These are phyloP conservation scores for Eremobia ochroleuca DNA, from an alignment of 2,888 invertebrate species.

Conservation along the genomic window DNA sequence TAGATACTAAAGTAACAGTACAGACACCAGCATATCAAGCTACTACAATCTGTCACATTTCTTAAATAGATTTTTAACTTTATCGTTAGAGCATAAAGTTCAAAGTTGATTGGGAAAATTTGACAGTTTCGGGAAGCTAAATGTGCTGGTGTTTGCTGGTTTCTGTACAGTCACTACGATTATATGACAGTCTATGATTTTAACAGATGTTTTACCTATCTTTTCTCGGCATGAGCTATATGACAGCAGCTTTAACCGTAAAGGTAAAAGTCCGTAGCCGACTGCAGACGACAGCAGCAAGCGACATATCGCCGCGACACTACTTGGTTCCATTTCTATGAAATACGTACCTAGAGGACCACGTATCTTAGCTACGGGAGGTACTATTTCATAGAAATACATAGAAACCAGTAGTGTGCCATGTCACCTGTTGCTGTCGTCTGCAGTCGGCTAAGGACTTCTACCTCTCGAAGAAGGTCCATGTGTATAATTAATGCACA, in stretches of 20 bases:
- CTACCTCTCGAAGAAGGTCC: neutral
- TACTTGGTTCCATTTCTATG: neutral
- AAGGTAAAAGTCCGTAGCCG: neutral
- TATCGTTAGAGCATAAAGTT: no score
- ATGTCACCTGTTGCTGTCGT: neutral
- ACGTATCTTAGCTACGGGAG: neutral
- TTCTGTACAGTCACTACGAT: constrained; percentile 9
- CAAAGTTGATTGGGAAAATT: no score
- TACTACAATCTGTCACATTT: no score
- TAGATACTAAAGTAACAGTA: constrained; percentile 28
- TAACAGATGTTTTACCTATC: constrained; percentile 6
- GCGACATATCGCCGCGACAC: neutral
- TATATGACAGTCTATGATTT: constrained; percentile 1
- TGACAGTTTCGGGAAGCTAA: no score
- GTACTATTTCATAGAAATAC: neutral
- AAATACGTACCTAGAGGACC: no score
- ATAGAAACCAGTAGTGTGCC: neutral
- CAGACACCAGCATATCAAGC: constrained; percentile 6
- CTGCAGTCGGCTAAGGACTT: neutral
- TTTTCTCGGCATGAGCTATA: constrained; percentile 4
- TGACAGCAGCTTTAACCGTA: neutral
- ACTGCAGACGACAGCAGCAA: neutral
- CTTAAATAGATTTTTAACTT: no score
- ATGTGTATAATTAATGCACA: neutral
- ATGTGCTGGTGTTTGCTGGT: no score